Evolutionary conservation across 2,797 vertebrate genomes (phyloP).

Genomic region (Silurus aristotelis): DNA sequence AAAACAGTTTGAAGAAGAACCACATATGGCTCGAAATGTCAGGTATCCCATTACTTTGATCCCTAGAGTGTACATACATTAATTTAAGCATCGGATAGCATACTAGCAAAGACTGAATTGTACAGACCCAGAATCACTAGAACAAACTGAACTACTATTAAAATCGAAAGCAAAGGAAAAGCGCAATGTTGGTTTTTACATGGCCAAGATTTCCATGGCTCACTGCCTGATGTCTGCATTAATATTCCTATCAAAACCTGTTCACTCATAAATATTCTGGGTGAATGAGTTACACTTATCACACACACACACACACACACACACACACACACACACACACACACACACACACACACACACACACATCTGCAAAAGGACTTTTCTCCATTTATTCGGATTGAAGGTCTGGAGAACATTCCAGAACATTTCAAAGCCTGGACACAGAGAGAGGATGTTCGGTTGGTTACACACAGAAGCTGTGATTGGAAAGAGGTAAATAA

Average conservation of each 20-base stretch:
- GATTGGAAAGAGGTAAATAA: slow-evolving; percentile 28
- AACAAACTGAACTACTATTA: background rate
- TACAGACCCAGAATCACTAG: background rate
- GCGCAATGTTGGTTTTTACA: slow-evolving; percentile 8
- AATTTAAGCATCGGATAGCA: background rate
- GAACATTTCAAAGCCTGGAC: background rate
- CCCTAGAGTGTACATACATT: background rate
- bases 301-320: slow-evolving; percentile 59
- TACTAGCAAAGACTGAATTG: background rate
- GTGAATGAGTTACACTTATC: slow-evolving; percentile 34
- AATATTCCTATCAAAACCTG: slow-evolving; percentile 61
- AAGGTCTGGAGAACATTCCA: slow-evolving; percentile 10
- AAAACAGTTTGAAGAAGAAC: no score
- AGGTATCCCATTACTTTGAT: no score
- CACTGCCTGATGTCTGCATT: slow-evolving; percentile 53
- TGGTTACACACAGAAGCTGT: slow-evolving; percentile 15
- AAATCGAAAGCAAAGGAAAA: background rate
- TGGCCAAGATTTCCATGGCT: slow-evolving; percentile 28
- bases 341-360: slow-evolving; percentile 27
- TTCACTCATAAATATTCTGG: slow-evolving; percentile 40
- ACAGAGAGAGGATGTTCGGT: slow-evolving; percentile 4
- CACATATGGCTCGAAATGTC: no score
- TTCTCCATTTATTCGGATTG: slow-evolving; percentile 50
- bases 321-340: slow-evolving; percentile 56
- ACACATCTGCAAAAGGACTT: slow-evolving; percentile 30